phyloP scores from a whole-genome alignment of 2,797 vertebrate genomes.

The Vireo griseus region DNA sequence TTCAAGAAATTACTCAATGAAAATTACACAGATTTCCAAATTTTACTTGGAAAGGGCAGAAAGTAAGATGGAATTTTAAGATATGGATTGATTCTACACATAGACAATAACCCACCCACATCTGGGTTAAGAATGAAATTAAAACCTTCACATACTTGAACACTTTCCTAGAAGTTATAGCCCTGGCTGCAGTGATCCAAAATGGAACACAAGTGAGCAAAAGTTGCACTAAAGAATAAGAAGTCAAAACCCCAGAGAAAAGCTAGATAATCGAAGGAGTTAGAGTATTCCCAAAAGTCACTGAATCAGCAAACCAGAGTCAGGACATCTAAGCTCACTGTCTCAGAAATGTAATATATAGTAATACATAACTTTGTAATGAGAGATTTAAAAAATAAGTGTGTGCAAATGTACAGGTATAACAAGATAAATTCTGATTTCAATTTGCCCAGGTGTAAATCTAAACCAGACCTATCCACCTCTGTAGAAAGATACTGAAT shows the following conservation, averaged over 20 bases:
- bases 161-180: not conserved
- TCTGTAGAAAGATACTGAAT: not conserved
- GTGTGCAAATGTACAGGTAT: not conserved
- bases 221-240: not conserved
- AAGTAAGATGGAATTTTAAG: not conserved
- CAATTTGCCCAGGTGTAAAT: not conserved
- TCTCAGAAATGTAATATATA: not conserved
- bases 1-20: not conserved
- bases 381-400: not conserved
- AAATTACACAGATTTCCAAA: not conserved
- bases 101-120: rapidly evolving
- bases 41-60: not conserved
- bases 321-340: not conserved
- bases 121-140: not conserved
- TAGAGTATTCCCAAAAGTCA: not conserved
- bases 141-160: not conserved
- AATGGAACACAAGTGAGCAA: rapidly evolving
- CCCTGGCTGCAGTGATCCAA: not conserved
- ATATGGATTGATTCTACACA: not conserved
- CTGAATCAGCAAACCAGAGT: not conserved
- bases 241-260: not conserved
- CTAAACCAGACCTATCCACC: not conserved
- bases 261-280: not conserved
- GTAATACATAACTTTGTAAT: not conserved
- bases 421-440: not conserved